Evolutionary conservation across 92 coral and sea anemone genomes (phyloP), one percentile per base, ranked within the genome.

Genomic region (Palythoa caribaeorum): DNA sequence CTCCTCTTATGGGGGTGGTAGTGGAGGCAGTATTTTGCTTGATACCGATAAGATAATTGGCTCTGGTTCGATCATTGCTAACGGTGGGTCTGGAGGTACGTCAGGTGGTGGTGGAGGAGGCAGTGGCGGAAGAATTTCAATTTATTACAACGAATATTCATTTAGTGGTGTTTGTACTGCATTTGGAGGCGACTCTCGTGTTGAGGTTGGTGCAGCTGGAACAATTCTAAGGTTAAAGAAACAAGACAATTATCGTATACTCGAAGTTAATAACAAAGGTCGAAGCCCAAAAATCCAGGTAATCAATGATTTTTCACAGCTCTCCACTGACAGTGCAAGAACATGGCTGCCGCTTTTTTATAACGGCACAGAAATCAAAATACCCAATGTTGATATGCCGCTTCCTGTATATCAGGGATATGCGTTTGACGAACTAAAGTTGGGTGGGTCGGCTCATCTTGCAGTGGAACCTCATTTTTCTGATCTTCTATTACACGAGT

Each of bases 121-220:
- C 39, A 90, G 95, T 69, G 95, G 95, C 15, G 95, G 95, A 50
- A 39, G 95, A 50, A 93, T 93, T 77, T 89, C 95, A 16, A 70
- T 93, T 48, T 87, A 93, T 53, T 93, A 79, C 66, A 77, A 63
- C 28, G 71, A 47, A n/a, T 55, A 74, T 63, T 52, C 69, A 11
- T 93, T 80, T 60, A 83, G 57, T 13, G 95, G 95, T 79, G 47
- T 44, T 20, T 44, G 88, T 4, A 36, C 73, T 28, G 88, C 95
- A 11, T 76, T 55, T 72, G 95, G 95, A 7, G 95, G 95, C 5
- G 86, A 84, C 48, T 93, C 95, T 16, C 74, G 50, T 20, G 65
- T 83, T 6, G 95, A 93, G 75, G 95, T 89, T 36, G 95, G 93
- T 71, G 95, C 95, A 51, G 95, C 95, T 40, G 95, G 95, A 28